phyloP scores from a whole-genome alignment of 2,797 vertebrate genomes.

The Trematomus bernacchii region DNA sequence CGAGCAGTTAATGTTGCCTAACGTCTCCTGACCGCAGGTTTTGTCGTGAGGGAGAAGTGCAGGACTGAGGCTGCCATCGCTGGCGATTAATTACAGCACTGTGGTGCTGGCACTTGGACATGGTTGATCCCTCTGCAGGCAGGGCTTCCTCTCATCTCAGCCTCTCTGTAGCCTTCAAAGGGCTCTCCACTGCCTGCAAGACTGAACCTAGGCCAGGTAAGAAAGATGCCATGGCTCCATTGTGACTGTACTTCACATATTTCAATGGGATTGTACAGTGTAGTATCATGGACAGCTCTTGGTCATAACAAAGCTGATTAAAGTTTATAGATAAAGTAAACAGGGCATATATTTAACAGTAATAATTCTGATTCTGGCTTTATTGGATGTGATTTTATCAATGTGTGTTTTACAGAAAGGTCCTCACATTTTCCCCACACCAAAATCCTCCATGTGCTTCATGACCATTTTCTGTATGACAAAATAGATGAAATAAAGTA shows the following conservation, averaged over 20 bases:
- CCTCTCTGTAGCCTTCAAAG: conserved; percentile 88
- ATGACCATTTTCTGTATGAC: conserved; percentile 46
- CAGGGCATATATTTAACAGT: not conserved
- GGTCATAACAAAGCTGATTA: not conserved
- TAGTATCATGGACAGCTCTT: conserved; percentile 12
- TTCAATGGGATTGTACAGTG: conserved; percentile 62
- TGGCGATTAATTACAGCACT: conserved; percentile 93
- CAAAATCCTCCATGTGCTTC: conserved; percentile 37
- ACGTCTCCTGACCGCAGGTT: conserved; percentile 92
- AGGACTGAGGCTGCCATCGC: conserved; percentile 84
- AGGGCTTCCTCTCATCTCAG: conserved; percentile 85
- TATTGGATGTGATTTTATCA: not conserved
- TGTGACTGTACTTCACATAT: conserved; percentile 72
- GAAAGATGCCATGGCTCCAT: conserved; percentile 64
- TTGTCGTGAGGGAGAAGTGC: conserved; percentile 92
- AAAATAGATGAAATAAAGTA: conserved; percentile 71
- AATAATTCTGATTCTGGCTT: not conserved
- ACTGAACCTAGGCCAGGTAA: conserved; percentile 73
- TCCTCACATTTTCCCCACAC: not conserved
- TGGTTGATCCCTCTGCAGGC: conserved; percentile 82
- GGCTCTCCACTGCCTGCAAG: conserved; percentile 77
- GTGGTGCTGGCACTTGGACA: conserved; percentile 86
- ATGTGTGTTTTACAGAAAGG: not conserved
- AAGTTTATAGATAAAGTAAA: conserved; percentile 2
- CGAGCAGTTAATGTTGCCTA: conserved; percentile 93